These are phyloP conservation scores for Suricata suricatta DNA, from an alignment of 2,113 vertebrate genomes.

Conservation along the genomic window DNA sequence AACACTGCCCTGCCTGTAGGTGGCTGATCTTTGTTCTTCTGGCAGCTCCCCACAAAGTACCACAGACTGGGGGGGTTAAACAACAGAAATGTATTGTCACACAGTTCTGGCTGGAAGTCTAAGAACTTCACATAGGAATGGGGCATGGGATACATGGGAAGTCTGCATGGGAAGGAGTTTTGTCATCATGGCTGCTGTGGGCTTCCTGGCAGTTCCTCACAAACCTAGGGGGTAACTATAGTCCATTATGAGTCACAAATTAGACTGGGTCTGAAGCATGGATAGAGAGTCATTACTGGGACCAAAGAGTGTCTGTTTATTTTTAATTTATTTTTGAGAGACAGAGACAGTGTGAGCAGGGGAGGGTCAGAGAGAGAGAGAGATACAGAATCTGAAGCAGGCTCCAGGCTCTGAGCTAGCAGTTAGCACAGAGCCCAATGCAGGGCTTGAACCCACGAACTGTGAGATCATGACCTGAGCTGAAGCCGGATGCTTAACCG, in stretches of 20 bases:
- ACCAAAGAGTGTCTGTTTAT: background rate
- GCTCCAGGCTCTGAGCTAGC: too few species aligned
- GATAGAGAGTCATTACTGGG: background rate
- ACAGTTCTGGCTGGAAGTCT: background rate
- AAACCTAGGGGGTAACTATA: background rate
- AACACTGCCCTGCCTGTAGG: too few species aligned
- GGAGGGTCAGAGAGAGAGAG: too few species aligned
- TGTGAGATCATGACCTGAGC: too few species aligned
- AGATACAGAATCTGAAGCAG: too few species aligned
- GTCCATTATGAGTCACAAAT: background rate
- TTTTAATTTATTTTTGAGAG: too few species aligned
- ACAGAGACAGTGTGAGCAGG: too few species aligned
- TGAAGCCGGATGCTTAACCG: too few species aligned
- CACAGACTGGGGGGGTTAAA: background rate
- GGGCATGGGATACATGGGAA: background rate
- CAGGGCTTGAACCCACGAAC: too few species aligned
- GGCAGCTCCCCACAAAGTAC: background rate
- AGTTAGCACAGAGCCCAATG: too few species aligned
- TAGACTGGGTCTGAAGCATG: background rate
- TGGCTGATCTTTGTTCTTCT: too few species aligned
- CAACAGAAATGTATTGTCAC: background rate
- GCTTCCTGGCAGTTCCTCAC: background rate
- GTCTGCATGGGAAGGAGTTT: background rate
- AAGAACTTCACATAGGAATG: background rate
- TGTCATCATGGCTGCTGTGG: background rate